These are phyloP conservation scores for Mesoligia furuncula DNA, from an alignment of 2,888 invertebrate genomes.

Conservation along the genomic window DNA sequence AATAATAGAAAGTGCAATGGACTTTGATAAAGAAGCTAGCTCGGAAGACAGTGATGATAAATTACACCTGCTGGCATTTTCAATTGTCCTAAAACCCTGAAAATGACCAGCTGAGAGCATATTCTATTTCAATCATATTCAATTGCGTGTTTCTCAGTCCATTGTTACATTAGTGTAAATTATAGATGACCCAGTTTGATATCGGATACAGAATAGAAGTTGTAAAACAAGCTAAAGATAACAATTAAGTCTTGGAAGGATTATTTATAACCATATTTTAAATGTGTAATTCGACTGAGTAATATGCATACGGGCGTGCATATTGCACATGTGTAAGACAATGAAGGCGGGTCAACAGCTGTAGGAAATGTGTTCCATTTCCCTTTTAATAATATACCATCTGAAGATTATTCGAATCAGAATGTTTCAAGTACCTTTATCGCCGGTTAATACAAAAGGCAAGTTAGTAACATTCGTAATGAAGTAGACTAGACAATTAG, in stretches of 20 bases:
- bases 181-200: slow-evolving; percentile 54
- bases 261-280: slow-evolving; percentile 20
- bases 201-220: slow-evolving; percentile 24
- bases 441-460: background rate
- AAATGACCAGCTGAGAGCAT: slow-evolving; percentile 16
- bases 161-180: slow-evolving; percentile 46
- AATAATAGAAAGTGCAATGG: background rate
- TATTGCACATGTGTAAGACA: slow-evolving; percentile 40
- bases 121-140: slow-evolving; percentile 37
- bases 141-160: slow-evolving; percentile 41
- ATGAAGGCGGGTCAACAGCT: slow-evolving; percentile 20
- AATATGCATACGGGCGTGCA: slow-evolving; percentile 4
- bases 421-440: background rate
- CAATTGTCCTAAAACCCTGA: background rate
- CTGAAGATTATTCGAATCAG: slow-evolving; percentile 1
- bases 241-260: slow-evolving; percentile 33
- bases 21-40: background rate
- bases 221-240: slow-evolving; percentile 39
- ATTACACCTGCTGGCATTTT: slow-evolving; percentile 9
- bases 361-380: slow-evolving; percentile 13
- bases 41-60: background rate
- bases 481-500: slow-evolving; percentile 17
- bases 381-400: background rate
- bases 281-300: slow-evolving; percentile 18
- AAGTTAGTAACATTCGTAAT: background rate